Evolutionary conservation across 2,113 vertebrate genomes (phyloP), one percentile per base, ranked within the genome.

Genomic region (Octodon degus): DNA sequence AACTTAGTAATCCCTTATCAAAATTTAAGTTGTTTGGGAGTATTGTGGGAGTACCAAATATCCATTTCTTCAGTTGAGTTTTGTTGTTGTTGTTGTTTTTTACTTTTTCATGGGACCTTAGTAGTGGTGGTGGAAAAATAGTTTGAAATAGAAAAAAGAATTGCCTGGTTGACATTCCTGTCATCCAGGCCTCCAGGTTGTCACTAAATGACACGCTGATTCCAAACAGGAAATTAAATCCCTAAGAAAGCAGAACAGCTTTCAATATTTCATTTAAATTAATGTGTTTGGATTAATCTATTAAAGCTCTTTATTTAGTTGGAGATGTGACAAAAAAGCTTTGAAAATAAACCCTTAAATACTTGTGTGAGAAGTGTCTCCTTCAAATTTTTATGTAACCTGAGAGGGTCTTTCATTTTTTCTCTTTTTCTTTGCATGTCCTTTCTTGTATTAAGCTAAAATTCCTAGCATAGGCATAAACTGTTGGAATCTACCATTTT

Each of bases 231-330:
- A 94, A 89, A 90, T 9, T 62, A 89, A 79, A 43, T 20, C 27
- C 3, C n/a, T 87, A 30, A 34, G 19, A 68, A 40, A 65, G 0
- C 12, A 76, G 11, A 50, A 58, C 3, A 62, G 1, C 58, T 80
- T 62, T 79, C 24, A 91, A 96, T 65, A 43, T 74, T 22, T 60
- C 79, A 58, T 70, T 63, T 53, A 70, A 95, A 95, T 82, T 96
- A 32, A 60, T 65, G 2, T 53, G n/a, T 10, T 79, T 89, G n/a
- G 84, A 80, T 83, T 86, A 82, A 89, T 53, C n/a, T 92, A 47
- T 67, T 72, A 30, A 77, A 89, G 5, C 2, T 82, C 20, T 93
- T 86, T 90, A 34, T 72, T 90, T 94, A 90, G 63, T 95, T 77
- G 11, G 34, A 93, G 3, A 89, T 82, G 86, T 3, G n/a, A 5